Evolutionary conservation across 2,888 invertebrate species (phyloP), one percentile per base, ranked within the genome.

Genomic region (Cordylochernes scorpioides): DNA sequence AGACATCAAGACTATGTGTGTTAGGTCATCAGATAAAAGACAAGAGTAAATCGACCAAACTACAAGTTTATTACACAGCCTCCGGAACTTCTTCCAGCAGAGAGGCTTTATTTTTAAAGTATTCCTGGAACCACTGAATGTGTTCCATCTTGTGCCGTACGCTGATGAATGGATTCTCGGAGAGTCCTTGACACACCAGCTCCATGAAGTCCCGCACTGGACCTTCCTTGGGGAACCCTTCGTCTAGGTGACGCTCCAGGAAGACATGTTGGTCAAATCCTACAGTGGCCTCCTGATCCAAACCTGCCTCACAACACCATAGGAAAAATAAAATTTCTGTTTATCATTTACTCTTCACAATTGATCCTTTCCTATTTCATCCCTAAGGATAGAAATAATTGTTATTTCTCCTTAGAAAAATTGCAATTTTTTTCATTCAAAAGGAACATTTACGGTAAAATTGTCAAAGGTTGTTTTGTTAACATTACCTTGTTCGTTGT

Each of bases 161-260:
- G 0, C 74, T 74, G 45, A 91, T 61, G 53, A 75, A 80, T 0
- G 82, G 71, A 58, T 94, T 97, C 53, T 86, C 86, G 0, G 86
- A 82, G 1, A 97, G 60, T 4, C 91, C 94, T 0, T 72, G 66
- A 42, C 75, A 72, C 1, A 94, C 88, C 5, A 94, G 59, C 47
- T 97, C 88, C 94, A 97, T 94, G 51, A 86, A 97, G 53, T 91
- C 80, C 5, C 84, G 63, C 39, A 97, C 61, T 0, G 94, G 91
- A 0, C 91, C 94, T 42, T 62, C 67, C 25, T 58, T 62, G 0
- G 94, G 91, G 49, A 94, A 91, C 74, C 82, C 82, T 1, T 62
- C 65, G n/a, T n/a, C n/a, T 10, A 94, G 58, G 48, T 77, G 68
- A 10, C 66, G 59, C 36, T 91, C 88, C 8, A 94, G 57, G 53